These are phyloP conservation scores for Chrysodeixis includens DNA, from an alignment of 2,888 invertebrate genomes.

Conservation along the genomic window DNA sequence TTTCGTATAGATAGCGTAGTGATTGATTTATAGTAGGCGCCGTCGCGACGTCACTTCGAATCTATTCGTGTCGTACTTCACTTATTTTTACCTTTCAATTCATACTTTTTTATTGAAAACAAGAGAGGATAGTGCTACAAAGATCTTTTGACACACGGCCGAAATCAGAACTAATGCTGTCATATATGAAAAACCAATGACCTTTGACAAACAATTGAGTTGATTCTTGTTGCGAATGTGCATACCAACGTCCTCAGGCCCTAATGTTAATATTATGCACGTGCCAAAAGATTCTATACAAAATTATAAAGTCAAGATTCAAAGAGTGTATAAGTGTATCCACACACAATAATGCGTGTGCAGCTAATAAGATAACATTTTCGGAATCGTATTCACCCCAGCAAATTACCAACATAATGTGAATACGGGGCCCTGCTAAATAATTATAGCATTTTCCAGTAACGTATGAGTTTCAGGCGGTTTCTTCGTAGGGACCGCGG, in stretches of 20 bases:
- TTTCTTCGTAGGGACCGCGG: slow-evolving; percentile 83
- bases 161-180: too few species aligned
- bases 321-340: slow-evolving; percentile 34
- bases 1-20: not conserved
- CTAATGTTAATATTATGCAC: too few species aligned
- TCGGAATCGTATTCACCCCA: slow-evolving; percentile 61
- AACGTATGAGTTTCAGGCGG: slow-evolving; percentile 81
- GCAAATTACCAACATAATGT: slow-evolving; percentile 67
- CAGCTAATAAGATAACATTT: slow-evolving; percentile 60
- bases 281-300: too few species aligned
- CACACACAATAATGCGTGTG: slow-evolving; percentile 18
- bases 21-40: slow-evolving; percentile 29
- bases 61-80: slow-evolving; percentile 43
- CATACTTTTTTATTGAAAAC: too few species aligned
- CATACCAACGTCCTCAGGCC: too few species aligned
- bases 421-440: slow-evolving; percentile 68
- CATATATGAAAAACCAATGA: too few species aligned
- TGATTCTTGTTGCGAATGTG: too few species aligned
- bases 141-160: too few species aligned
- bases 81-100: slow-evolving; percentile 45
- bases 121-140: too few species aligned
- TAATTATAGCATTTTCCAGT: slow-evolving; percentile 78
- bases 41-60: slow-evolving; percentile 29
- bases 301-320: slow-evolving; percentile 28
- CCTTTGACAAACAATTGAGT: too few species aligned